These are phyloP conservation scores for Luperina testacea DNA, from an alignment of 2,888 invertebrate genomes.

Conservation along the genomic window DNA sequence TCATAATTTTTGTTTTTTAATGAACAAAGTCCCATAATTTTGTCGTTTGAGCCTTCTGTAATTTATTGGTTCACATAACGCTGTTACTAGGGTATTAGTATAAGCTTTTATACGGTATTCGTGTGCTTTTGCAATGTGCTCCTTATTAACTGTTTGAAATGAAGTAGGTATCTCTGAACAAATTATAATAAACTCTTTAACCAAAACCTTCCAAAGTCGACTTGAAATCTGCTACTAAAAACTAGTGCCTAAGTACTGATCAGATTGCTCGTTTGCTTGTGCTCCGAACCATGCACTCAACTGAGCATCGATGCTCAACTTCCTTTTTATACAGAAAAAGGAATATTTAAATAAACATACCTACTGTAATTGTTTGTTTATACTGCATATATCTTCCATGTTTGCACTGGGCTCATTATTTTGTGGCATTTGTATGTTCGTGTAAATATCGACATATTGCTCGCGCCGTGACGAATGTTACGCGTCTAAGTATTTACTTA, in stretches of 20 bases:
- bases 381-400: constrained; percentile 69
- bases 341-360: constrained; percentile 19
- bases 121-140: neutral
- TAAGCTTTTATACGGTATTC: too few relatives aligned
- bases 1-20: too few relatives aligned
- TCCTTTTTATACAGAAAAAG: constrained; percentile 20
- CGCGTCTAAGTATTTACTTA: constrained; percentile 70
- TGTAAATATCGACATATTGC: constrained; percentile 74
- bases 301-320: constrained; percentile 11
- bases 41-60: too few relatives aligned
- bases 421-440: constrained; percentile 77
- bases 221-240: neutral
- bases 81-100: too few relatives aligned
- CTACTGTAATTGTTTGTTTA: constrained; percentile 70
- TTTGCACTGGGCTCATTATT: constrained; percentile 85
- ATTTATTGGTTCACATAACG: too few relatives aligned
- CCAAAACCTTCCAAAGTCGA: neutral
- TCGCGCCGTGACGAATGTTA: constrained; percentile 63
- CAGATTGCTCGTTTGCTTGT: neutral
- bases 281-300: neutral
- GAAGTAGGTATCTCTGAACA: neutral
- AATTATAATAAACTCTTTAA: neutral
- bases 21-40: too few relatives aligned
- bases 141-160: neutral
- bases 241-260: neutral